These are phyloP conservation scores for Pseudopipra pipra DNA, from an alignment of 2,113 vertebrate genomes.

Conservation along the genomic window DNA sequence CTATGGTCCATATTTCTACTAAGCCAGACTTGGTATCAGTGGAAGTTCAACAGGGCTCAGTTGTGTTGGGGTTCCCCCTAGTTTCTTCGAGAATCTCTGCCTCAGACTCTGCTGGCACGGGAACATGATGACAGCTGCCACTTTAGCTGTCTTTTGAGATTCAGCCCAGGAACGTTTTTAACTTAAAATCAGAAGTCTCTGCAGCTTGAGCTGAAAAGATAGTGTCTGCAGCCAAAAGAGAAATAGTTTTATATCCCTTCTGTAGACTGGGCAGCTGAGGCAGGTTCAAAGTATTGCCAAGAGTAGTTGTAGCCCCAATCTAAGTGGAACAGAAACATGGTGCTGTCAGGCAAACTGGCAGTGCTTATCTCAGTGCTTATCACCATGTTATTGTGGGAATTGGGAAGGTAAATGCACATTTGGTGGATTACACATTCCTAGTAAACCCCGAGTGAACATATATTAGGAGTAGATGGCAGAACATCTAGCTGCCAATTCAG, in stretches of 20 bases:
- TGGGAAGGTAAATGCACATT: neutral
- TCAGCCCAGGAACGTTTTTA: conserved; percentile 25
- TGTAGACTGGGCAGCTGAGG: conserved; percentile 8
- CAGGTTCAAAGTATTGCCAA: neutral
- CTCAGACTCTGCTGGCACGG: conserved; percentile 15
- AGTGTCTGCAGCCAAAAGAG: neutral
- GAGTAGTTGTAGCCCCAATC: neutral
- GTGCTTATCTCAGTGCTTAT: neutral
- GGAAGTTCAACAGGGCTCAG: neutral
- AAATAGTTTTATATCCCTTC: neutral
- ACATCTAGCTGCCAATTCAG: neutral
- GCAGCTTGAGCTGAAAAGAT: conserved; percentile 22
- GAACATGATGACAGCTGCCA: conserved; percentile 27
- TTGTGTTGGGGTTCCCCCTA: neutral
- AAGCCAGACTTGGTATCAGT: neutral
- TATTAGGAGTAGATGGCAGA: neutral
- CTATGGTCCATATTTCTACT: neutral
- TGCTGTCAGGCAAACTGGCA: neutral
- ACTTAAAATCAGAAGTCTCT: conserved; percentile 30
- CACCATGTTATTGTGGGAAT: neutral
- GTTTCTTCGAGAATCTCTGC: neutral
- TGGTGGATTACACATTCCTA: neutral
- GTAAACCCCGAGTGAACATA: neutral
- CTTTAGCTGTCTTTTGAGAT: conserved; percentile 21
- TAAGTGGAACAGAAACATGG: neutral